These are phyloP conservation scores for Montipora cactus DNA, from an alignment of 64 coral and sea anemone species.

Conservation along the genomic window DNA sequence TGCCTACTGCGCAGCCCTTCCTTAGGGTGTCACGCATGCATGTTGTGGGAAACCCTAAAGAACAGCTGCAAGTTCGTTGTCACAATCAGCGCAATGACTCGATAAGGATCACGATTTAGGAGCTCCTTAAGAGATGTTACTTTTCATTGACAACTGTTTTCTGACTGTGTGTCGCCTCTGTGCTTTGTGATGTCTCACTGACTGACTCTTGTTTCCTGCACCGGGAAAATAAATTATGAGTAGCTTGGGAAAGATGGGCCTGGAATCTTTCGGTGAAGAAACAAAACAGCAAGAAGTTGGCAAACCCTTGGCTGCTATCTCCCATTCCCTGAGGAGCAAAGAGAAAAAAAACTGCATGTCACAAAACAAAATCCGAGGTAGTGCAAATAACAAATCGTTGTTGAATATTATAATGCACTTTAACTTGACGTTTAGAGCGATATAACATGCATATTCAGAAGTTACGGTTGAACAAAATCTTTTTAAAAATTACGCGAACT, in stretches of 20 bases:
- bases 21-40: no score
- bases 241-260: background rate
- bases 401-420: no score
- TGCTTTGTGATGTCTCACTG: background rate
- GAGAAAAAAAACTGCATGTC: background rate
- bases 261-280: slow-evolving; percentile 83
- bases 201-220: background rate
- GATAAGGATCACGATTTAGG: background rate
- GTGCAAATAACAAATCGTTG: no score
- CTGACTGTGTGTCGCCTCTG: background rate
- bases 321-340: slow-evolving; percentile 76
- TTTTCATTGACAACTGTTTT: background rate
- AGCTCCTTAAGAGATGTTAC: background rate
- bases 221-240: background rate
- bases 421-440: no score
- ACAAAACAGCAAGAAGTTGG: slow-evolving; percentile 92
- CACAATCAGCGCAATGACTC: no score
- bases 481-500: no score
- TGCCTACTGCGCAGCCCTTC: no score
- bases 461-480: no score
- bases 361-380: background rate
- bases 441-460: no score
- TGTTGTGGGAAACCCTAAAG: no score
- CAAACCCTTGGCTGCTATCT: slow-evolving; percentile 87
- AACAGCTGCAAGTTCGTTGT: no score